Evolutionary conservation across 2,888 invertebrate genomes (phyloP).

Genomic region (Amphipoea oculea): DNA sequence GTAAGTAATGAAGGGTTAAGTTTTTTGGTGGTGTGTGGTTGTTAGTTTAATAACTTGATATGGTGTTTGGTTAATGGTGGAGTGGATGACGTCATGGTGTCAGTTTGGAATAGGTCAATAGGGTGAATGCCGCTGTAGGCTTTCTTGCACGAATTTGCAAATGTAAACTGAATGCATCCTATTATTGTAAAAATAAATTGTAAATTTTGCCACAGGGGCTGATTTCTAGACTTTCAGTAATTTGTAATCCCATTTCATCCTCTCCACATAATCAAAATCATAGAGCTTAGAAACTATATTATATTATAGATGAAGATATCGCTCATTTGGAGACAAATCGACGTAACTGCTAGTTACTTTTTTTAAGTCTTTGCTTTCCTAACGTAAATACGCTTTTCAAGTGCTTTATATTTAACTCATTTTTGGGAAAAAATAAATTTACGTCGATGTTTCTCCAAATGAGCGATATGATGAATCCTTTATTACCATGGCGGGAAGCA

Average conservation of each 20-base stretch:
- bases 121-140: background rate
- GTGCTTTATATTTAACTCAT: too few species aligned
- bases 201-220: background rate
- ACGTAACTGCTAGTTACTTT: too few species aligned
- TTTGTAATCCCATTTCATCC: background rate
- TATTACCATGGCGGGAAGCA: background rate
- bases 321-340: too few species aligned
- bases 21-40: constrained; percentile 55
- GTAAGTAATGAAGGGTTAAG: constrained; percentile 82
- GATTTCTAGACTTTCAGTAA: background rate
- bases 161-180: background rate
- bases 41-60: constrained; percentile 50
- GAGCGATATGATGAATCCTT: background rate
- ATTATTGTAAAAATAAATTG: background rate
- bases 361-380: too few species aligned
- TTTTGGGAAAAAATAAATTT: too few species aligned
- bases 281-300: background rate
- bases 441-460: too few species aligned
- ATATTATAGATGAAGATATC: background rate
- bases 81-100: constrained; percentile 33
- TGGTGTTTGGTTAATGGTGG: constrained; percentile 13
- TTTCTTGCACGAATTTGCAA: background rate
- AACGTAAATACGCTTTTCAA: too few species aligned
- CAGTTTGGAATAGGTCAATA: constrained; percentile 22
- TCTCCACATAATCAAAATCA: background rate